Evolutionary conservation across 1,140 invertebrate genomes (phyloP).

Genomic region (Orchestia grillus): DNA sequence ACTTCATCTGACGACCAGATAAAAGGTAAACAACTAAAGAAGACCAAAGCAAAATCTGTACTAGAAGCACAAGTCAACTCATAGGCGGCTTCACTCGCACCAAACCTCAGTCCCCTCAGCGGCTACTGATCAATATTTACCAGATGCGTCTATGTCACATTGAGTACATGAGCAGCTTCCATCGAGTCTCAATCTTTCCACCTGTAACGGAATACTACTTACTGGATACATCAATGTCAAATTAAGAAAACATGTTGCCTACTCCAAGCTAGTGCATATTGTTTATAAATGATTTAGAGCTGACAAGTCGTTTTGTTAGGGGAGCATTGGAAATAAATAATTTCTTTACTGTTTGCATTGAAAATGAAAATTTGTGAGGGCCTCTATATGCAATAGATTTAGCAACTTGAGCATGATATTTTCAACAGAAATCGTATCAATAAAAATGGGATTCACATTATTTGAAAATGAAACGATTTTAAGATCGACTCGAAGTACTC

Average conservation of each 20-base stretch:
- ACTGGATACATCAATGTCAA: too few relatives aligned
- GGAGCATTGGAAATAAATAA: too few relatives aligned
- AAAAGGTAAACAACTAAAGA: neutral
- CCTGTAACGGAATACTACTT: too few relatives aligned
- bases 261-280: neutral
- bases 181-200: too few relatives aligned
- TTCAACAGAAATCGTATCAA: neutral
- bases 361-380: neutral
- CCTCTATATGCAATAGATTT: neutral
- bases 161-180: neutral
- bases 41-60: neutral
- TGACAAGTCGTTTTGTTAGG: too few relatives aligned
- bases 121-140: neutral
- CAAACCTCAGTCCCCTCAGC: neutral
- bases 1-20: neutral
- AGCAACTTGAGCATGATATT: neutral
- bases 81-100: neutral
- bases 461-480: neutral
- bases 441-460: neutral
- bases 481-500: too few relatives aligned
- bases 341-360: neutral
- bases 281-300: neutral
- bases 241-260: neutral
- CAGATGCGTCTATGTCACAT: neutral
- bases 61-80: neutral